These are phyloP conservation scores for Prolemur simus DNA, from an alignment of 2,113 vertebrate genomes.

Conservation along the genomic window DNA sequence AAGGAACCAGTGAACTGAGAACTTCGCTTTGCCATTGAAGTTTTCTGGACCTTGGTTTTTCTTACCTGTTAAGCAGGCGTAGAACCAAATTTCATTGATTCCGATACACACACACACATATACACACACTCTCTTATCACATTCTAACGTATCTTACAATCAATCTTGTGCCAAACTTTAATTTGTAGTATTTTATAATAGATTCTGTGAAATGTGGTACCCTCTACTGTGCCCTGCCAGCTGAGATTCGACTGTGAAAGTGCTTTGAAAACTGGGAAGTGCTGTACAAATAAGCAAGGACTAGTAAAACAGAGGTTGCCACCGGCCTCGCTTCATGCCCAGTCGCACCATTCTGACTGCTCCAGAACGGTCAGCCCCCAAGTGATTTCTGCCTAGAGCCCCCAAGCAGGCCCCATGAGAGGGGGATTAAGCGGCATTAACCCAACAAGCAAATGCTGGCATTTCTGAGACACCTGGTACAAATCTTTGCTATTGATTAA, in stretches of 20 bases:
- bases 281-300: not conserved
- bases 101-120: not conserved
- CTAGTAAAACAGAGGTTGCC: not conserved
- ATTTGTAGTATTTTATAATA: conserved; percentile 8
- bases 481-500: conserved; percentile 75
- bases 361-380: not conserved
- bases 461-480: conserved; percentile 64
- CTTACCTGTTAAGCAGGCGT: not conserved
- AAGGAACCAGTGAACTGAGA: not conserved
- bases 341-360: not conserved
- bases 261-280: not conserved
- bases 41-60: not conserved
- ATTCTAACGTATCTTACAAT: not conserved
- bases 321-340: not conserved
- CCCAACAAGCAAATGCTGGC: not conserved
- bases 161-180: not conserved
- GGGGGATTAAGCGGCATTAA: conserved; percentile 63
- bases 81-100: not conserved
- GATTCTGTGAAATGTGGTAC: not conserved
- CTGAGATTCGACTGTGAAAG: not conserved
- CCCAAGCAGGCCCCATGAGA: not conserved
- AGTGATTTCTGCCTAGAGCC: not conserved
- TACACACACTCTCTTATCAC: not conserved
- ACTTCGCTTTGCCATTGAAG: not conserved
- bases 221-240: not conserved